Conservation (phyloP, 2,113 vertebrate species). For the Anas platyrhynchos region DNA sequence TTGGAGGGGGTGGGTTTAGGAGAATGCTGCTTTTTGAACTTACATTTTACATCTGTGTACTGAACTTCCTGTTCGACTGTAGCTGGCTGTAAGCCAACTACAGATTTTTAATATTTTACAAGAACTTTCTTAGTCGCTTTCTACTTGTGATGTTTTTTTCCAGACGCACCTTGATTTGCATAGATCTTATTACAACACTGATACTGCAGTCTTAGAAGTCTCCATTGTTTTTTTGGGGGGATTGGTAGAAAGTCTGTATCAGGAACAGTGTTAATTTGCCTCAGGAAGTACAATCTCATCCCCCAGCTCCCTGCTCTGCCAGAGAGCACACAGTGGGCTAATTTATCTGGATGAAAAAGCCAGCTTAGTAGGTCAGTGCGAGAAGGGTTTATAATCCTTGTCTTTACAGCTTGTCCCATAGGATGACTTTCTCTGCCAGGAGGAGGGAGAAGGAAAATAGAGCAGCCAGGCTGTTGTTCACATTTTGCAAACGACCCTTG, state of each 20-base stretch:
- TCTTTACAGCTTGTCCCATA: not conserved
- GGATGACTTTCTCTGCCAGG: not conserved
- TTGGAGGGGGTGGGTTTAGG: conserved; percentile 14
- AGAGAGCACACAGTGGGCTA: not conserved
- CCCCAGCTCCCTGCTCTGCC: too few relatives aligned
- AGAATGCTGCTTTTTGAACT: conserved; percentile 52
- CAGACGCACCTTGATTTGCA: not conserved
- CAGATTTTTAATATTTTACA: conserved; percentile 5
- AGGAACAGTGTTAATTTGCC: not conserved
- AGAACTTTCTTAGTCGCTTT: not conserved
- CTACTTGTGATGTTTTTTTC: not conserved
- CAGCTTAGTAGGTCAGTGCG: not conserved
- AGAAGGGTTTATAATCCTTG: not conserved
- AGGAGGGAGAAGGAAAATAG: not conserved
- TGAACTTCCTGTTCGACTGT: conserved; percentile 58
- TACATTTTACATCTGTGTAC: conserved; percentile 30
- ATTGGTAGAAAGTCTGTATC: not conserved
- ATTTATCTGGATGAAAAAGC: not conserved
- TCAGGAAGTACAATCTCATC: not conserved
- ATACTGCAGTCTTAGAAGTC: not conserved
- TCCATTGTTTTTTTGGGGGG: not conserved
- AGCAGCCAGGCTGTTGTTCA: not conserved
- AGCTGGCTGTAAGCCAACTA: conserved; percentile 21
- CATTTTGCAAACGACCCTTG: not conserved
- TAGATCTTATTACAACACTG: not conserved